Percentiles rank a stretch among this genome's conserved stretches.
phyloP scores from a whole-genome alignment of 2,113 vertebrate genomes.

The Semicossyphus pulcher region DNA sequence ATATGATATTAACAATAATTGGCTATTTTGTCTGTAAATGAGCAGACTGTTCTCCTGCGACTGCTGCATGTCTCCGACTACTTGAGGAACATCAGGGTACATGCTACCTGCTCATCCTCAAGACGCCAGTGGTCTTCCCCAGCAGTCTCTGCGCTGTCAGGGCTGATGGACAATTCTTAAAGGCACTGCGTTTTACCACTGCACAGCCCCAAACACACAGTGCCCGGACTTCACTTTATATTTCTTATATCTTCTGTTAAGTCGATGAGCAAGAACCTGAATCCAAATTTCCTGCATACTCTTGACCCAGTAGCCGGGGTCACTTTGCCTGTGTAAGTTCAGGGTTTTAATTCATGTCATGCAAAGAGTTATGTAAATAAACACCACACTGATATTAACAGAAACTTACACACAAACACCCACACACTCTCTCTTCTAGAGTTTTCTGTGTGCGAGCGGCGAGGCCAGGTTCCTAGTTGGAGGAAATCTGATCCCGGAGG shows the following conservation, averaged over 20 bases:
- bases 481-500: conserved; percentile 76
- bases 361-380: background rate
- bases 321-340: too few relatives aligned
- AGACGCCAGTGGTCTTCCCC: background rate
- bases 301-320: too few relatives aligned
- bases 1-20: background rate
- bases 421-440: conserved; percentile 36
- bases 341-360: background rate
- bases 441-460: conserved; percentile 50
- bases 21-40: background rate
- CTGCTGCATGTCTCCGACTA: background rate
- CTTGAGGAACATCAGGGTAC: background rate
- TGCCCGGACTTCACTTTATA: too few relatives aligned
- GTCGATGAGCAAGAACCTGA: too few relatives aligned
- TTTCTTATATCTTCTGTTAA: too few relatives aligned
- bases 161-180: background rate
- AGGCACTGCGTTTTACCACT: conserved; percentile 8
- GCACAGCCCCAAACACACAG: background rate
- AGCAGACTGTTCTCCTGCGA: background rate
- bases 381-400: background rate
- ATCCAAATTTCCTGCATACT: too few relatives aligned
- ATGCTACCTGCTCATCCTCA: background rate
- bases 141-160: background rate
- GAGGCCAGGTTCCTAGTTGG: conserved; percentile 67
- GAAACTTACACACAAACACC: background rate